These are phyloP conservation scores for Craterocephalus amniculus DNA, from an alignment of 2,797 vertebrate species.

Conservation along the genomic window DNA sequence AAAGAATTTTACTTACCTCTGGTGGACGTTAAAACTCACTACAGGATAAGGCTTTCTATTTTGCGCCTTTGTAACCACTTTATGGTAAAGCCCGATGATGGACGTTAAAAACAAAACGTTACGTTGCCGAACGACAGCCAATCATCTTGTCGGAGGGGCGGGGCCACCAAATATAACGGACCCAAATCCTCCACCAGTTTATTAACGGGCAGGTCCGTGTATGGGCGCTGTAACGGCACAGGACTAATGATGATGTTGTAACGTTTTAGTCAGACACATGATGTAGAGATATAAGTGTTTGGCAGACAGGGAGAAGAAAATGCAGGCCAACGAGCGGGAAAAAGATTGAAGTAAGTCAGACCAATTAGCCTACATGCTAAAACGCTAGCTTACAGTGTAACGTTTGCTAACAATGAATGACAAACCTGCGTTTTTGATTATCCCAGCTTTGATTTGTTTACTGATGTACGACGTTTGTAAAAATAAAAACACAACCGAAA, in stretches of 20 bases:
- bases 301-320: neutral
- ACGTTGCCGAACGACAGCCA: conserved; percentile 25
- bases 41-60: neutral
- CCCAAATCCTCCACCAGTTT: neutral
- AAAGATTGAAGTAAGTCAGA: conserved; percentile 44
- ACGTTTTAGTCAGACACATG: neutral
- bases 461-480: neutral
- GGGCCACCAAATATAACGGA: conserved; percentile 61
- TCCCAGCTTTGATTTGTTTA: neutral
- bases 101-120: neutral
- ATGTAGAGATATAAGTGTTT: neutral
- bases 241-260: conserved; percentile 4
- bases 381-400: conserved; percentile 48
- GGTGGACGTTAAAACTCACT: conserved; percentile 38
- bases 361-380: conserved; percentile 38
- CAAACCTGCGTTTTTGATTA: neutral
- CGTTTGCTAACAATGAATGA: conserved; percentile 16
- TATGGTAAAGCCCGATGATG: conserved; percentile 35
- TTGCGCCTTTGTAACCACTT: conserved; percentile 2
- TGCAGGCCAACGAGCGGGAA: neutral
- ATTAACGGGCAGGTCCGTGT: neutral
- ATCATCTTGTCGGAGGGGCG: conserved; percentile 28
- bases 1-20: conserved; percentile 50
- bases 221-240: neutral
- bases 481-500: neutral